Conservation (phyloP, 2,797 vertebrate genomes). For the Alfaro cultratus region DNA sequence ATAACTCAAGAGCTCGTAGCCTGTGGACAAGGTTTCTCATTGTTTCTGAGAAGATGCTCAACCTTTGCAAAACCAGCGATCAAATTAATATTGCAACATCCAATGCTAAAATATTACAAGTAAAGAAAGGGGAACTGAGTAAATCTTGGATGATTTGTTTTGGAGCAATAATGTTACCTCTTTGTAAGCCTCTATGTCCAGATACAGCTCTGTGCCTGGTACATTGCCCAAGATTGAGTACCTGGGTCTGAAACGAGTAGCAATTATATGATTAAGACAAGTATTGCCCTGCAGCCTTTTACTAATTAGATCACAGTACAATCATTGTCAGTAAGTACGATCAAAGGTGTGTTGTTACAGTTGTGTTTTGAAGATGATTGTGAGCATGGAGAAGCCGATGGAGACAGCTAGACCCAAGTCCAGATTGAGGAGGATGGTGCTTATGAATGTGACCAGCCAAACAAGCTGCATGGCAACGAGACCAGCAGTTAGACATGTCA, state of each 20-base stretch:
- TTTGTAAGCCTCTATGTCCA: conserved; percentile 76
- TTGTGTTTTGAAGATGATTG: conserved; percentile 90
- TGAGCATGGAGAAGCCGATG: conserved; percentile 87
- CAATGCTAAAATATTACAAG: neutral
- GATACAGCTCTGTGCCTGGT: conserved; percentile 76
- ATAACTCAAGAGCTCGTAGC: neutral
- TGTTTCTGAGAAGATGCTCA: neutral
- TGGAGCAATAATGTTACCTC: conserved; percentile 59
- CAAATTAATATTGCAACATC: neutral
- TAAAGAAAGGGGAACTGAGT: neutral
- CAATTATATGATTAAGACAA: conserved; percentile 4
- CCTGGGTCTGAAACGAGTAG: conserved; percentile 64
- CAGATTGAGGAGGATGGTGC: conserved; percentile 88
- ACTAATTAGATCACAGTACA: neutral
- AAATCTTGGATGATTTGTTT: neutral
- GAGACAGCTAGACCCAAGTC: conserved; percentile 89
- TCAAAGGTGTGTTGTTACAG: conserved; percentile 76
- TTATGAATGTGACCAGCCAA: conserved; percentile 89
- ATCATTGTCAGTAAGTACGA: neutral
- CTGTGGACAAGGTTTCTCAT: neutral
- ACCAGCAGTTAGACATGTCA: conserved; percentile 20
- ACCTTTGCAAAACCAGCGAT: neutral
- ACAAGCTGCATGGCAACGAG: conserved; percentile 80
- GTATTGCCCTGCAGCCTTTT: neutral
- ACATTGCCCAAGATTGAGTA: conserved; percentile 80